phyloP scores from a whole-genome alignment of 2,888 invertebrate genomes.

The Drosophila macrothrix region DNA sequence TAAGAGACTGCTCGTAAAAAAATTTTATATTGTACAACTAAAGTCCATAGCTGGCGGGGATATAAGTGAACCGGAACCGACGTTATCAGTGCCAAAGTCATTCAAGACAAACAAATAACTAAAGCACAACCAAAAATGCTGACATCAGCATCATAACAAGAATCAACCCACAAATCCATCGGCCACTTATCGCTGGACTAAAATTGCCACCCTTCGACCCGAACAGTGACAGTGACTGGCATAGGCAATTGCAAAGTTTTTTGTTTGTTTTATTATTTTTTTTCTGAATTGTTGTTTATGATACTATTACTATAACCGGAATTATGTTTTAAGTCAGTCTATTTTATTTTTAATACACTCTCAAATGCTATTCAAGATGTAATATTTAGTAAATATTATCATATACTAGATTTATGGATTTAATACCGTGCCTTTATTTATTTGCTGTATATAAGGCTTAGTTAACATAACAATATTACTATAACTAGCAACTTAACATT shows the following conservation, averaged over 20 bases:
- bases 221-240: background rate
- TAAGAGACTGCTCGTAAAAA: background rate
- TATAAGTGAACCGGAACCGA: background rate
- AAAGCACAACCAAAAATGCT: background rate
- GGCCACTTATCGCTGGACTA: background rate
- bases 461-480: background rate
- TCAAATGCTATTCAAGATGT: background rate
- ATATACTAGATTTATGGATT: background rate
- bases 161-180: background rate
- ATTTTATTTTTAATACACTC: too few species aligned
- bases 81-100: background rate
- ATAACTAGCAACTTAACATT: background rate
- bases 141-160: background rate
- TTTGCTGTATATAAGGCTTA: too few species aligned
- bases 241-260: background rate
- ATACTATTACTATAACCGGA: background rate
- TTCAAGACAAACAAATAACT: background rate
- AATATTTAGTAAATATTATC: background rate
- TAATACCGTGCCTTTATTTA: background rate
- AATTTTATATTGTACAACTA: background rate
- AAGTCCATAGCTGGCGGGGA: background rate
- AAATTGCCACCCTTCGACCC: background rate
- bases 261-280: background rate
- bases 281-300: background rate
- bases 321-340: background rate